phyloP scores from a whole-genome alignment of 2,888 invertebrate genomes.

The Brenthis hecate region DNA sequence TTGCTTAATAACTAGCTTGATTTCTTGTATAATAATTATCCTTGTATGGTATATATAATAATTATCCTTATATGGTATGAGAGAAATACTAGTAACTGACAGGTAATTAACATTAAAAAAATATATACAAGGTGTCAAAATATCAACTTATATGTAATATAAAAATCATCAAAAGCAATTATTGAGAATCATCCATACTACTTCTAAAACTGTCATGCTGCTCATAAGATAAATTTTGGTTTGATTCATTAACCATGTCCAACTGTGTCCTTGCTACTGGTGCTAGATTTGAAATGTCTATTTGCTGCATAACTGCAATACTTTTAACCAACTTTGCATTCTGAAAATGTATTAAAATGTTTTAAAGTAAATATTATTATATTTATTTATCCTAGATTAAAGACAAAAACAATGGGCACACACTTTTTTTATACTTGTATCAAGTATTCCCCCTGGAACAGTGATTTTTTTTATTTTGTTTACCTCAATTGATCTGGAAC shows the following conservation, averaged over 20 bases:
- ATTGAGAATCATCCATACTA: conserved; percentile 55
- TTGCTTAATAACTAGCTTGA: too few relatives aligned
- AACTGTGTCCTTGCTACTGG: conserved; percentile 48
- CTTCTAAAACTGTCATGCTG: conserved; percentile 52
- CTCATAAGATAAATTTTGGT: conserved; percentile 48
- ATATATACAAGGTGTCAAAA: background rate
- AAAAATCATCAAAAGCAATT: conserved; percentile 14
- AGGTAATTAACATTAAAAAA: too few relatives aligned
- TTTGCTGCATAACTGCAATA: conserved; percentile 55
- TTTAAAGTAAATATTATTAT: background rate
- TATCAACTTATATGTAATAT: background rate
- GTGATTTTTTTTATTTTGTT: conserved; percentile 65
- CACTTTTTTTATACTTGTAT: conserved; percentile 62
- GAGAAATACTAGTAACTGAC: too few relatives aligned
- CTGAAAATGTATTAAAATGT: conserved; percentile 49
- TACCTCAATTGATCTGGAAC: conserved; percentile 62
- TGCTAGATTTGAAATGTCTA: conserved; percentile 57
- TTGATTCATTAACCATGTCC: conserved; percentile 45
- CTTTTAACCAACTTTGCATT: conserved; percentile 56
- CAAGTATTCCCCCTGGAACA: conserved; percentile 58
- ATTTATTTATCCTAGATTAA: background rate
- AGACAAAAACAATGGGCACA: conserved; percentile 3
- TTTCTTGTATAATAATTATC: too few relatives aligned
- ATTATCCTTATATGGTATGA: too few relatives aligned
- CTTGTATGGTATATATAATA: too few relatives aligned